A percentile compares a stretch with the other conserved stretches of the same genome.
Evolutionary conservation across 1,140 invertebrate species (phyloP).

Genomic region (Colletes latitarsis): DNA sequence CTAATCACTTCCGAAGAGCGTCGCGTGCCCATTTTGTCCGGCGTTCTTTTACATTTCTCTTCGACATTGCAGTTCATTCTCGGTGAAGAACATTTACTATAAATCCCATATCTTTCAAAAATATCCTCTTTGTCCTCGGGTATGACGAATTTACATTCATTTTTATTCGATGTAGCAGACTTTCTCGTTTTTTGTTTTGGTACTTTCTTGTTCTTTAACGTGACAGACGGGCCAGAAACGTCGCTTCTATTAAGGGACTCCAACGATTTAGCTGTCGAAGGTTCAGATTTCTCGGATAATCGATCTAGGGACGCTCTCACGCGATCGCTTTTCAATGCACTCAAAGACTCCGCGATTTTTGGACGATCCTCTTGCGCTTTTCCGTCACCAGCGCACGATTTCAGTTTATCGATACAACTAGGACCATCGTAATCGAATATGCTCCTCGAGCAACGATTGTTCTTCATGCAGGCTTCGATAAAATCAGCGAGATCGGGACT

Average conservation of each 20-base stretch:
- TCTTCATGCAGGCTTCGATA: conserved; percentile 58
- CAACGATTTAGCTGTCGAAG: conserved; percentile 27
- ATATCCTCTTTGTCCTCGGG: not conserved
- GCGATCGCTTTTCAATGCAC: not conserved
- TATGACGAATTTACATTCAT: not conserved
- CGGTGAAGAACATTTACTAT: not conserved
- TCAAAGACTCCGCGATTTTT: not conserved
- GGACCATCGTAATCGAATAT: conserved; percentile 54
- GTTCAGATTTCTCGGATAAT: conserved; percentile 50
- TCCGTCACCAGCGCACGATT: conserved; percentile 7
- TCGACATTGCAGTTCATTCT: not conserved
- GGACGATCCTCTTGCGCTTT: not conserved
- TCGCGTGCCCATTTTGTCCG: conserved; percentile 1
- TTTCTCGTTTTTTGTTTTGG: not conserved
- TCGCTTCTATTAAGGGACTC: conserved; percentile 17
- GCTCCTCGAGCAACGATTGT: conserved; percentile 41
- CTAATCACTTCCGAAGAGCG: conserved; percentile 3
- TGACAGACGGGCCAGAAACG: not conserved
- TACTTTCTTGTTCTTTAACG: not conserved
- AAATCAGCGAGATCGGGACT: conserved; percentile 49
- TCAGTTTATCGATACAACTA: conserved; percentile 29
- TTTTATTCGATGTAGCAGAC: not conserved
- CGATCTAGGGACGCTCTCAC: conserved; percentile 15
- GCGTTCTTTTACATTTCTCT: not conserved
- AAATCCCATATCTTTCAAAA: conserved; percentile 6